Evolutionary conservation across 2,113 vertebrate genomes (phyloP).

Genomic region (Leptodactylus fuscus): DNA sequence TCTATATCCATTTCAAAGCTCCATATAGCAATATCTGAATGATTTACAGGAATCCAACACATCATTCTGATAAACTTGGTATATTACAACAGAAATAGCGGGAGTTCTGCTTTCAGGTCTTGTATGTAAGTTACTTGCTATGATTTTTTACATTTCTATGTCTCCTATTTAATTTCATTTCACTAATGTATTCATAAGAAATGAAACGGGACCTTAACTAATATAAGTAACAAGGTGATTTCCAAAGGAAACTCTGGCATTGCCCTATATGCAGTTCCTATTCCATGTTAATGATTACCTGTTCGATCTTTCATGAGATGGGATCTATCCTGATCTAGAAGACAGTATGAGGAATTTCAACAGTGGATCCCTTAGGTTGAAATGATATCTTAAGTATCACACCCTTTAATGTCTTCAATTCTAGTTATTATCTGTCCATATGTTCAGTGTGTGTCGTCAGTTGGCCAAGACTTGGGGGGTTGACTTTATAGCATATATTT

Average conservation of each 20-base stretch:
- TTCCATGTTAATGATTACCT: not conserved
- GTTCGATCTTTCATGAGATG: not conserved
- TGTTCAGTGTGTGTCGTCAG: no score
- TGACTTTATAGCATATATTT: no score
- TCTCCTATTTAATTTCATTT: not conserved
- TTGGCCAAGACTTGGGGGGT: no score
- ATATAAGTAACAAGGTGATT: not conserved
- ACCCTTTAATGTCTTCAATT: no score
- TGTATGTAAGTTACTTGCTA: not conserved
- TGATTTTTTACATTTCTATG: not conserved
- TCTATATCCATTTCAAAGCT: no score
- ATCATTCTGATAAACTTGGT: not conserved
- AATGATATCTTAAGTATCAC: no score
- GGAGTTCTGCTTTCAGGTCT: not conserved
- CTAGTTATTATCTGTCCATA: no score
- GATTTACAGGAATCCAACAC: no score
- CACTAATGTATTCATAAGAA: not conserved
- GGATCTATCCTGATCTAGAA: no score
- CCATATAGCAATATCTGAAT: no score
- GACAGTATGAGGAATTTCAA: no score
- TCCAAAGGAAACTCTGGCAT: not conserved
- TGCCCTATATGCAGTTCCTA: not conserved
- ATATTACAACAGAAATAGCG: not conserved
- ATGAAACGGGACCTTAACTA: not conserved
- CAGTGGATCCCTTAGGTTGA: no score